A percentile compares a stretch with the other conserved stretches of the same genome.
These are phyloP conservation scores for Gymnocypris eckloni DNA, from an alignment of 2,797 vertebrate genomes.

Conservation along the genomic window DNA sequence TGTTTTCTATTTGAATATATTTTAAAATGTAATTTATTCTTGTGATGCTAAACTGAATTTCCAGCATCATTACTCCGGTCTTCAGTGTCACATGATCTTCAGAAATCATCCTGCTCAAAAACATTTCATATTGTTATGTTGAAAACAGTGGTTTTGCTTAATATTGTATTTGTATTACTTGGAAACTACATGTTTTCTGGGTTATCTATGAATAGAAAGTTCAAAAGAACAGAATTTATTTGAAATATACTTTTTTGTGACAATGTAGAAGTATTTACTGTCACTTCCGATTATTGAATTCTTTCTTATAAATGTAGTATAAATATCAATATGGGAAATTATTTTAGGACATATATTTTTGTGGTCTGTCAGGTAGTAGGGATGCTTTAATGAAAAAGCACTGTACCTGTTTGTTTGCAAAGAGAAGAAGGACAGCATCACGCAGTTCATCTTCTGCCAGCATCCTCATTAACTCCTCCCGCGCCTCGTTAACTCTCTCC, in stretches of 20 bases:
- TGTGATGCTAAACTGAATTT: neutral
- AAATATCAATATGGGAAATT: neutral
- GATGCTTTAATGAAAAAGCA: neutral
- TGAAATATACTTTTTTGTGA: neutral
- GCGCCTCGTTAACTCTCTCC: constrained; percentile 94
- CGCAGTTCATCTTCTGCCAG: constrained; percentile 94
- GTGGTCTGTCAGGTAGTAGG: neutral
- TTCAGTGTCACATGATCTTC: neutral
- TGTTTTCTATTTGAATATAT: neutral
- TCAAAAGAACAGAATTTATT: neutral
- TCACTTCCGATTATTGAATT: neutral
- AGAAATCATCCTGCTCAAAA: neutral
- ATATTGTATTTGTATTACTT: neutral
- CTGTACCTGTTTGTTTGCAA: constrained; percentile 94
- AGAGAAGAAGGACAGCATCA: constrained; percentile 94
- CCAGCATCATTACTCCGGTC: neutral
- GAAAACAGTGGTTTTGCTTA: neutral
- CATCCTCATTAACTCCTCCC: constrained; percentile 98
- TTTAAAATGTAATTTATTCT: neutral
- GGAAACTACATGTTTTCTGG: neutral
- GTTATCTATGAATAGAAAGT: neutral
- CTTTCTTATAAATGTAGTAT: neutral
- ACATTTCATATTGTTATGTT: neutral
- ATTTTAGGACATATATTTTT: neutral
- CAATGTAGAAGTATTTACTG: neutral